phyloP scores from a whole-genome alignment of 2,797 vertebrate species.

The Malurus splendens region DNA sequence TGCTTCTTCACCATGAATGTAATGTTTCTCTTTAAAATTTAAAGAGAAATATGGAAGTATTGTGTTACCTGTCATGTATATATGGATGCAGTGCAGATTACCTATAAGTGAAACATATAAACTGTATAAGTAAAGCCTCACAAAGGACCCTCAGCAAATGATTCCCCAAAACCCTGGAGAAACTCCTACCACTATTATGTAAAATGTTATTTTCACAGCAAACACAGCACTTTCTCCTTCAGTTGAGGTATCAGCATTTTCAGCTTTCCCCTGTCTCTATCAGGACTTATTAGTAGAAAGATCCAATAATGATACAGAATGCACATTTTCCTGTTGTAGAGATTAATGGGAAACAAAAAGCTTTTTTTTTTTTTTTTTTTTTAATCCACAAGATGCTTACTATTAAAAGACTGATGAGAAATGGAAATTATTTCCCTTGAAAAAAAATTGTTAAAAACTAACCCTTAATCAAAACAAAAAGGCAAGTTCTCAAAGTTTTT shows the following conservation, averaged over 20 bases:
- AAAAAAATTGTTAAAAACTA: neutral
- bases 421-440: neutral
- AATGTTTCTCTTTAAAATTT: neutral
- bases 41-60: neutral
- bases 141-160: neutral
- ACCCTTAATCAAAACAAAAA: neutral
- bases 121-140: neutral
- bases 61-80: neutral
- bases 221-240: neutral
- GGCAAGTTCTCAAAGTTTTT: neutral
- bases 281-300: neutral
- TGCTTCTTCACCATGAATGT: neutral
- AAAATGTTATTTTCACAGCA: neutral
- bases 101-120: neutral
- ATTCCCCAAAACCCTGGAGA: neutral
- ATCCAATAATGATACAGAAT: neutral
- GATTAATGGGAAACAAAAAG: neutral
- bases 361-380: neutral
- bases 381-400: neutral
- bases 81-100: neutral
- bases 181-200: neutral
- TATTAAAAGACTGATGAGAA: neutral
- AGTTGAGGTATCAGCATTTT: neutral
- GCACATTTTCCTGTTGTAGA: neutral
- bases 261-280: neutral